phyloP scores from a whole-genome alignment of 2,797 vertebrate species.

The Pteropus rufus region DNA sequence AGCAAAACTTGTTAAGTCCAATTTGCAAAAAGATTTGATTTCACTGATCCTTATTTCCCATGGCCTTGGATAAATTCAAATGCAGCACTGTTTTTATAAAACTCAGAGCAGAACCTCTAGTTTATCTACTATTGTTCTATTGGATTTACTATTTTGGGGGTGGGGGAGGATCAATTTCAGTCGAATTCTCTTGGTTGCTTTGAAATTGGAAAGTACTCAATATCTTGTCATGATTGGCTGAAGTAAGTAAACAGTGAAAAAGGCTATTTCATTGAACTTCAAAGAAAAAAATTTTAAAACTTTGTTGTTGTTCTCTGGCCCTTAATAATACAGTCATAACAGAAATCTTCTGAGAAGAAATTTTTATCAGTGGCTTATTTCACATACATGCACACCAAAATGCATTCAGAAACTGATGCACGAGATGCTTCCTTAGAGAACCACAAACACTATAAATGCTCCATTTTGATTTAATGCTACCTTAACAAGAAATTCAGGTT shows the following conservation, averaged over 20 bases:
- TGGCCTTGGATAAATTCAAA: neutral
- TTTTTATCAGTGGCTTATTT: neutral
- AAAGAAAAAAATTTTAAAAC: neutral
- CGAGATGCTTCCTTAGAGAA: neutral
- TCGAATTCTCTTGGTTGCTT: neutral
- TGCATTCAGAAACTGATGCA: neutral
- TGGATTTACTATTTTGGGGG: neutral
- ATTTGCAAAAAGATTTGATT: neutral
- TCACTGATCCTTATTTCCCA: neutral
- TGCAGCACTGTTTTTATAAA: neutral
- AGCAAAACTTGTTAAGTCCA: neutral
- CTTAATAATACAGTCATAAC: neutral
- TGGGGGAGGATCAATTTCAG: neutral
- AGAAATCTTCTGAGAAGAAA: neutral
- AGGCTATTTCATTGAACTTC: neutral
- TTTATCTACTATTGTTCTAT: neutral
- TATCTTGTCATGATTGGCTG: neutral
- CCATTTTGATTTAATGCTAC: neutral
- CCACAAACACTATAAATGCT: neutral
- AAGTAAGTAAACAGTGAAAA: slow-evolving; percentile 33
- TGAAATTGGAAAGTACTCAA: slow-evolving; percentile 1
- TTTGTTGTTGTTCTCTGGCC: neutral
- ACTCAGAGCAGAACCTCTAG: neutral
- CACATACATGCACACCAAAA: neutral
- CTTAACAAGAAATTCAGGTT: neutral